These are phyloP conservation scores for Dorcus parallelipipedus DNA, from an alignment of 2,888 invertebrate genomes.

Conservation along the genomic window DNA sequence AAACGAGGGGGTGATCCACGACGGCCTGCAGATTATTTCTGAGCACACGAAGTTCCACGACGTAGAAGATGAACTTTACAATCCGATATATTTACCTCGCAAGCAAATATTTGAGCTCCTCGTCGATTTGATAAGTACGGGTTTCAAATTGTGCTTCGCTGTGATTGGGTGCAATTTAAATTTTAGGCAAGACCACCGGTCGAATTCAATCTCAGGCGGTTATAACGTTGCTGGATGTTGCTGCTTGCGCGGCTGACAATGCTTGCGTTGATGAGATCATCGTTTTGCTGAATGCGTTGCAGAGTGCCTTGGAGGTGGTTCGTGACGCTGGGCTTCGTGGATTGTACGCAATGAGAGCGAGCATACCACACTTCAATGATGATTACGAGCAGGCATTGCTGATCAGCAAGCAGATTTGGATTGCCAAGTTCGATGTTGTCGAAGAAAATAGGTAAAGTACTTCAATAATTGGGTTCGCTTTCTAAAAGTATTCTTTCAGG, in stretches of 20 bases:
- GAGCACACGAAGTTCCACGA: conserved; percentile 64
- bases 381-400: conserved; percentile 58
- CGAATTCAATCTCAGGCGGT: conserved; percentile 75
- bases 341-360: conserved; percentile 60
- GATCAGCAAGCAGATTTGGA: conserved; percentile 73
- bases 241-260: conserved; percentile 61
- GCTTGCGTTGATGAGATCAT: conserved; percentile 67
- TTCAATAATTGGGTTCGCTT: too few relatives aligned
- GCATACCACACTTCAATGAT: conserved; percentile 60
- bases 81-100: conserved; percentile 77
- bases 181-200: conserved; percentile 59
- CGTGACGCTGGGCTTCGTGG: conserved; percentile 78
- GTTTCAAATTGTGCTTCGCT: neutral
- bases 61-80: conserved; percentile 50
- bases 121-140: conserved; percentile 70
- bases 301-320: conserved; percentile 67
- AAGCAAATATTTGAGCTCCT: conserved; percentile 78
- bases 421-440: conserved; percentile 76
- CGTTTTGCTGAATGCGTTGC: conserved; percentile 72
- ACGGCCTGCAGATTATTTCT: conserved; percentile 61
- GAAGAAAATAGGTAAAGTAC: conserved; percentile 64
- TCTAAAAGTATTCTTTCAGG: conserved; percentile 37
- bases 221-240: conserved; percentile 77
- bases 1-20: conserved; percentile 6
- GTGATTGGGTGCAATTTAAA: neutral